Evolutionary conservation across 2,797 vertebrate species (phyloP), one percentile per base, ranked within the genome.

Genomic region (Trichosurus vulpecula): DNA sequence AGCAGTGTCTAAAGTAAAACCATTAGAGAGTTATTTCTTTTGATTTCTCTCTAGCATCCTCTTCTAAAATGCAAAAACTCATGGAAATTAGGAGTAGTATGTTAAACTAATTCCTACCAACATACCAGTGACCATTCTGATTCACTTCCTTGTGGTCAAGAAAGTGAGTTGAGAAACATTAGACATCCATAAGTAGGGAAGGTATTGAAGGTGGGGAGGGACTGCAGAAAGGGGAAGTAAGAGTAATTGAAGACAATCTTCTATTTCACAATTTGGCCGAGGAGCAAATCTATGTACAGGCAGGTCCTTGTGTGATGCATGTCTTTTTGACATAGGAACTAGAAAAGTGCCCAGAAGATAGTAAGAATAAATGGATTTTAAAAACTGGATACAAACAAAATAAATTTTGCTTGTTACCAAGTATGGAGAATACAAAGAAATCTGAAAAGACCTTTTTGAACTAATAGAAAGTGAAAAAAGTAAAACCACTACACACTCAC

Each of bases 11-110:
- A 58, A 90, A 91, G 51, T 94, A 92, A 57, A 96, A 29, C 12
- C 4, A 30, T 91, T 52, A 52, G 52, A 54, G 52, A 58, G 31
- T 52, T 54, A 1, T 52, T 10, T 94, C 10, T 81, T 81, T 4
- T 54, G 31, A 16, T 0, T 94, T 35, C 29, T 47, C 6, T 94
- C n/a, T 19, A 52, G 54, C 52, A 54, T 41, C 19, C 8, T 90
- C 58, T 94, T 94, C 93, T 6, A 95, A 61, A 29, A 14, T 41
- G 31, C 41, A 93, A 90, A 94, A 90, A 55, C 91, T 54, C 74
- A 25, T 5, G 91, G 56, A 53, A 66, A 35, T 74, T 0, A 52
- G 51, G 29, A 10, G 57, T 12, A 31, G 52, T 30, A 11, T 51
- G 19, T 95, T 66, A 90, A 95, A 41, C 52, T 87, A 81, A 93